These are phyloP conservation scores for Plodia interpunctella DNA, from an alignment of 1,140 invertebrate species.

Conservation along the genomic window DNA sequence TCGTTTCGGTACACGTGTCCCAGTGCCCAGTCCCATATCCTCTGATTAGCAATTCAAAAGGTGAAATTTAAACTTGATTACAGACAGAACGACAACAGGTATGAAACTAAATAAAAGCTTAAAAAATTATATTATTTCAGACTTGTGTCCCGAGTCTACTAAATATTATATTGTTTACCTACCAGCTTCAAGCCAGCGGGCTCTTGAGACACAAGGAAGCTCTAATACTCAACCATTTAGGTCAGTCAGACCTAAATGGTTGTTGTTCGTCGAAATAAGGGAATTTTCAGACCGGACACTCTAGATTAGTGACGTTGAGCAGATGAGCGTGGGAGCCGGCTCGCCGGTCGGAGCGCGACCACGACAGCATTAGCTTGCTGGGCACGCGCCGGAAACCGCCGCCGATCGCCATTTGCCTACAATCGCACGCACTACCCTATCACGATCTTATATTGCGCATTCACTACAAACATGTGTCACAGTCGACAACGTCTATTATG, in stretches of 20 bases:
- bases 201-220: too few relatives aligned
- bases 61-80: too few relatives aligned
- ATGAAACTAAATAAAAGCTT: too few relatives aligned
- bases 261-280: background rate
- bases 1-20: too few relatives aligned
- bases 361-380: background rate
- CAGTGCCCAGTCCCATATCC: too few relatives aligned
- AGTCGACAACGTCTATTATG: background rate
- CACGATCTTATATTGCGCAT: background rate
- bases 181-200: too few relatives aligned
- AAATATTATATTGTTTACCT: too few relatives aligned
- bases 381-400: constrained; percentile 3
- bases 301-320: background rate
- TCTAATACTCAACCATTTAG: too few relatives aligned
- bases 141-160: too few relatives aligned
- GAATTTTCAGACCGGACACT: background rate
- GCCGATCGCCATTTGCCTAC: background rate
- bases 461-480: background rate
- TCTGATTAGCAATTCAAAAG: too few relatives aligned
- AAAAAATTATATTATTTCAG: too few relatives aligned
- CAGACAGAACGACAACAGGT: too few relatives aligned
- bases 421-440: background rate
- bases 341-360: background rate
- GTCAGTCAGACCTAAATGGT: background rate
- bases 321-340: background rate